These are phyloP conservation scores for Brachypteracias leptosomus DNA, from an alignment of 2,113 vertebrate genomes.

Conservation along the genomic window DNA sequence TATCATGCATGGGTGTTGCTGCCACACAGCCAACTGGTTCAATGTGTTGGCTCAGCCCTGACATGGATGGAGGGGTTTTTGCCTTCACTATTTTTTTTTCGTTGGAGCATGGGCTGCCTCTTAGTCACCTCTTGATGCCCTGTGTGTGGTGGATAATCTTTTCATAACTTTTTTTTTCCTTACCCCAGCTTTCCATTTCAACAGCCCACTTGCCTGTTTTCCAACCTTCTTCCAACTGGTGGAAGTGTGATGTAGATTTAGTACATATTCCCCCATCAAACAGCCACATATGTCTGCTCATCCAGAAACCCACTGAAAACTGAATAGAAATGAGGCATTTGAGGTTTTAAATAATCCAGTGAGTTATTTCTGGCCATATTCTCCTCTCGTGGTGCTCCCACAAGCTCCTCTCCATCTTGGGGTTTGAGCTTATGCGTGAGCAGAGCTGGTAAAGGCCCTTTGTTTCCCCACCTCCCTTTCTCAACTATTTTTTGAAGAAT, in stretches of 20 bases:
- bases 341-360: not conserved
- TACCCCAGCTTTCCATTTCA: not conserved
- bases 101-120: not conserved
- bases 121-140: not conserved
- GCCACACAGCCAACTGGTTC: not conserved
- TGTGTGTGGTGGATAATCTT: not conserved
- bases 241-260: not conserved
- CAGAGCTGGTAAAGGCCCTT: not conserved
- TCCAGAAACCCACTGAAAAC: not conserved
- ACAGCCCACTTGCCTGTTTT: not conserved
- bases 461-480: not conserved
- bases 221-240: not conserved
- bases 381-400: rapidly evolving
- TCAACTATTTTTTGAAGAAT: not conserved
- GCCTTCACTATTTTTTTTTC: not conserved
- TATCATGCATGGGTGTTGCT: rapidly evolving
- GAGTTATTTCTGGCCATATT: not conserved
- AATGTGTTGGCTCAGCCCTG: not conserved
- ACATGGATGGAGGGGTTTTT: not conserved
- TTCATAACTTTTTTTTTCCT: not conserved
- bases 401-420: not conserved
- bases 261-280: not conserved
- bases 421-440: not conserved
- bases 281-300: not conserved
- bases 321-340: not conserved